Evolutionary conservation across 2,888 invertebrate genomes (phyloP).

Genomic region (Eledone cirrhosa): DNA sequence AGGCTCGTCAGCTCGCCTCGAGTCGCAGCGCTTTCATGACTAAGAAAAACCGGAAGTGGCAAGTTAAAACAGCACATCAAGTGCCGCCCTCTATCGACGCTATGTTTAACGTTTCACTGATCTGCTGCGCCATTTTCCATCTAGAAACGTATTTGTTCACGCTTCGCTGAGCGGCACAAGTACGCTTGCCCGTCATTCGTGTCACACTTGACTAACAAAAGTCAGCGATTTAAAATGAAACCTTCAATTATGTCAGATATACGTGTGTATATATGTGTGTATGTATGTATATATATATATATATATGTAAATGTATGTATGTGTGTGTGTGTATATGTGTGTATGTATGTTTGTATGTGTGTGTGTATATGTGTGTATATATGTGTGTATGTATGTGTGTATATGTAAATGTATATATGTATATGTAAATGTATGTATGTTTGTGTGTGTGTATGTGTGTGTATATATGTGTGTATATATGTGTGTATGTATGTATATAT

Average conservation of each 20-base stretch:
- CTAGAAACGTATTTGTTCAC: too few relatives aligned
- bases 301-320: not conserved
- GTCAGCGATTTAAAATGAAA: too few relatives aligned
- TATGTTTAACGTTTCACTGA: too few relatives aligned
- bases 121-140: too few relatives aligned
- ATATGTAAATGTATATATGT: not conserved
- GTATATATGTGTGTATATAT: not conserved
- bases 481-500: not conserved
- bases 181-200: too few relatives aligned
- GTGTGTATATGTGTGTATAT: not conserved
- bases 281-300: not conserved
- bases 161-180: too few relatives aligned
- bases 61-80: too few relatives aligned
- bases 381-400: not conserved
- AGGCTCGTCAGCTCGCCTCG: too few relatives aligned
- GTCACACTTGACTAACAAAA: too few relatives aligned
- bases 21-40: too few relatives aligned
- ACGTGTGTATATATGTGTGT: not conserved
- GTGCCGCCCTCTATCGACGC: too few relatives aligned
- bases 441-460: not conserved
- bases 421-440: not conserved
- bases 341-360: not conserved
- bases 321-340: not conserved
- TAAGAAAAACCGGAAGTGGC: too few relatives aligned
- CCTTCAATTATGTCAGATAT: constrained; percentile 1